phyloP scores from a whole-genome alignment of 2,888 invertebrate species.

The Eucera pruinosa region DNA sequence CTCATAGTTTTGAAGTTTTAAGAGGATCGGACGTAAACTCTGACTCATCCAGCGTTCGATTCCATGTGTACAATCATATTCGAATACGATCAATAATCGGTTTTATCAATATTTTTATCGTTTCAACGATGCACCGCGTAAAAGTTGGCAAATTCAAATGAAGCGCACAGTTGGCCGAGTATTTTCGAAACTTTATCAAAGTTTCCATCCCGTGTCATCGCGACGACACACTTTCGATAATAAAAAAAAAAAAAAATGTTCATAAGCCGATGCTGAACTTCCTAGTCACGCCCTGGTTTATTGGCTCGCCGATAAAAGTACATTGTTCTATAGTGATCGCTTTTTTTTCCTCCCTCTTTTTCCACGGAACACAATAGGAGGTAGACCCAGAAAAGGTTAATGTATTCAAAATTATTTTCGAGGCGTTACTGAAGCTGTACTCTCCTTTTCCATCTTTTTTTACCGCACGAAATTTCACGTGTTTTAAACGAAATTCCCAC shows the following conservation, averaged over 20 bases:
- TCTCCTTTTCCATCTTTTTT: background rate
- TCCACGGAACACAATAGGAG: slow-evolving; percentile 6
- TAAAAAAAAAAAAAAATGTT: slow-evolving; percentile 37
- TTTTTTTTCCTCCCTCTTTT: background rate
- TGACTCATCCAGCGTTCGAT: too few relatives aligned
- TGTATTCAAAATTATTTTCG: slow-evolving; percentile 23
- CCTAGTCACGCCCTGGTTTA: slow-evolving; percentile 38
- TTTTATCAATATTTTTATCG: too few relatives aligned
- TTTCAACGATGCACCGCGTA: background rate
- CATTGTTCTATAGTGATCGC: background rate
- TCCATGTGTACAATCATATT: too few relatives aligned
- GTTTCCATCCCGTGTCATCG: slow-evolving; percentile 18
- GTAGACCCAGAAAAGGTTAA: background rate
- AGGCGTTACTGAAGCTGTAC: background rate
- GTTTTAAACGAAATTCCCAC: slow-evolving; percentile 12
- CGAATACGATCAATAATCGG: too few relatives aligned
- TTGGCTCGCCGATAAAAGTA: slow-evolving; percentile 18
- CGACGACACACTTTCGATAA: slow-evolving; percentile 7
- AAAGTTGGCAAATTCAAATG: slow-evolving; percentile 11
- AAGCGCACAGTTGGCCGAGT: background rate
- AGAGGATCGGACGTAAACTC: too few relatives aligned
- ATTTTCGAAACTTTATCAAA: slow-evolving; percentile 9
- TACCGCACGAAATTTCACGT: background rate
- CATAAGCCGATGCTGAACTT: slow-evolving; percentile 14
- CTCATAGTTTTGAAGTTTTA: too few relatives aligned